A percentile compares a stretch with the other conserved stretches of the same genome.
These are phyloP conservation scores for Erithacus rubecula DNA, from an alignment of 2,797 vertebrate genomes.

Conservation along the genomic window DNA sequence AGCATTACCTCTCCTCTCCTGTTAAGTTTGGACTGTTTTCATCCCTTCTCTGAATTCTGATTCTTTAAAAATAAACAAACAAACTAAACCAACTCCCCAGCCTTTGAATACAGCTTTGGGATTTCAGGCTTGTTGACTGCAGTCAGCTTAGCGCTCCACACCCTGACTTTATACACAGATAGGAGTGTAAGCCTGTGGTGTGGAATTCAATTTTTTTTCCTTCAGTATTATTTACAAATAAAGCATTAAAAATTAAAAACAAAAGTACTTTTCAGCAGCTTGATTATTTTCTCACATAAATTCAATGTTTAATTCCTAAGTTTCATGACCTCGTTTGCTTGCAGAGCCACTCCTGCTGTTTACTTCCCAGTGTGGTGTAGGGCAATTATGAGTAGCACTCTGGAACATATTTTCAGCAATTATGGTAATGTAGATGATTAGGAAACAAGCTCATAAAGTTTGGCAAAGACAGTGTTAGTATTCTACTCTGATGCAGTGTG, in stretches of 20 bases:
- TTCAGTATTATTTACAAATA: neutral
- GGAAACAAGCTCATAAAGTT: neutral
- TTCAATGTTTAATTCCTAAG: neutral
- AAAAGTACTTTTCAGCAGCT: neutral
- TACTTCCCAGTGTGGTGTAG: neutral
- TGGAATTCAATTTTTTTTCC: neutral
- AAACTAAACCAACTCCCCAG: fast-evolving
- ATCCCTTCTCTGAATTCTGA: neutral
- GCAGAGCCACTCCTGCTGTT: neutral
- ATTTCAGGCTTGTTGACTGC: neutral
- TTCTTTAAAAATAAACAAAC: neutral
- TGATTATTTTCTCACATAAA: neutral
- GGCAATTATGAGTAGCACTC: neutral
- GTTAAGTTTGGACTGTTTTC: neutral
- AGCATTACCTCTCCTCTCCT: neutral
- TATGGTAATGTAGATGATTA: neutral
- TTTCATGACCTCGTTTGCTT: neutral
- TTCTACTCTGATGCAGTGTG: neutral
- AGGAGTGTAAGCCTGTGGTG: neutral
- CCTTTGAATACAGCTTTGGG: neutral
- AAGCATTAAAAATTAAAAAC: neutral
- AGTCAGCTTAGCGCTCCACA: neutral
- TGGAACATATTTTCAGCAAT: neutral
- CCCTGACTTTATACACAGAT: neutral
- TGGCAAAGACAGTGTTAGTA: neutral